Evolutionary conservation across 2,797 vertebrate genomes (phyloP), one percentile per base, ranked within the genome.

Genomic region (Yasuhikotakia modesta): DNA sequence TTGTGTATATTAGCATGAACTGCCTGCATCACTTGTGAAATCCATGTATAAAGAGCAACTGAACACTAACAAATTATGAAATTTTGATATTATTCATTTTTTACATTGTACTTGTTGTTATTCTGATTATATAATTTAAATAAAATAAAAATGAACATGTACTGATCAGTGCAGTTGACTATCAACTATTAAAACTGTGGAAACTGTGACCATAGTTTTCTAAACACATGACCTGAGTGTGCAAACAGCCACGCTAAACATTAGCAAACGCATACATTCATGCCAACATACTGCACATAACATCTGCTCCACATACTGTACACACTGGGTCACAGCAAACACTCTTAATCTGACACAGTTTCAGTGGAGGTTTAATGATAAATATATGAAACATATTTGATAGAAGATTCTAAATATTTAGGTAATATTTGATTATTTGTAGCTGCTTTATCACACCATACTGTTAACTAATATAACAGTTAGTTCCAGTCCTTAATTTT

Each of bases 161-260:
- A 21, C 53, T 22, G 19, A 21, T 21, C 10, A 55, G 82, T 80
- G 32, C 32, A 32, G 79, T 82, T 87, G 86, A 89, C 88, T 82
- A 81, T 39, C 8, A 16, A 82, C 79, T 83, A 79, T 87, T 83
- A 77, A 86, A 88, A 85, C 11, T 12, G 53, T 55, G 53, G 84
- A 87, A 68, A 86, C 84, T 83, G 83, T 86, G 77, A 83, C 82
- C 84, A 82, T 86, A 79, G 86, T 84, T 83, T 80, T 71, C 78
- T 81, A 79, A 68, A 21, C 79, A 85, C 78, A 82, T 79, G 50
- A 74, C 81, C 84, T 84, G 2, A 60, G 75, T 80, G 79, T 85
- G 69, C 76, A 46, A 73, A 79, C 61, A 72, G 85, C 86, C 86
- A 78, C 57, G 73, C 66, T 83, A 58, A 72, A 79, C 32, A 73